These are phyloP conservation scores for Morinoia aosen DNA, from an alignment of 2,888 invertebrate species.

Conservation along the genomic window DNA sequence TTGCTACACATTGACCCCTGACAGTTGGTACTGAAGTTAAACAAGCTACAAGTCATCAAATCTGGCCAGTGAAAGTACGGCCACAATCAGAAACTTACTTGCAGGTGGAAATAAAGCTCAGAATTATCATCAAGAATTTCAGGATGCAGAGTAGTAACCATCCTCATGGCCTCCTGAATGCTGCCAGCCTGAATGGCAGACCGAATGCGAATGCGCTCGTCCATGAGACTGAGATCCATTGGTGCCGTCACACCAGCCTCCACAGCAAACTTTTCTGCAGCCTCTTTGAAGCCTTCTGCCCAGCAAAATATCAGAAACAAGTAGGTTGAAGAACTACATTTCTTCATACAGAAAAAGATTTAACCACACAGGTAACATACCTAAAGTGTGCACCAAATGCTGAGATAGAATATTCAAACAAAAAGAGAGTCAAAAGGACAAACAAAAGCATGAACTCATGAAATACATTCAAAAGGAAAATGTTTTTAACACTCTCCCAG, in stretches of 20 bases:
- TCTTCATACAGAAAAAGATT: neutral
- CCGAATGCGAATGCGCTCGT: conserved; percentile 86
- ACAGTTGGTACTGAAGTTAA: too few relatives aligned
- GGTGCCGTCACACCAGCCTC: conserved; percentile 90
- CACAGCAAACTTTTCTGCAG: conserved; percentile 94
- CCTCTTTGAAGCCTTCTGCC: conserved; percentile 89
- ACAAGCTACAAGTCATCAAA: neutral
- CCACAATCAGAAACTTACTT: conserved; percentile 74
- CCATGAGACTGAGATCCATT: conserved; percentile 86
- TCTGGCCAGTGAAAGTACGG: neutral
- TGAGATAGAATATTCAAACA: neutral
- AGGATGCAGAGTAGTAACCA: conserved; percentile 95
- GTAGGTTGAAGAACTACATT: neutral
- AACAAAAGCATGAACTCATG: too few relatives aligned
- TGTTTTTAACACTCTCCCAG: too few relatives aligned
- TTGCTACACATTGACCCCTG: too few relatives aligned
- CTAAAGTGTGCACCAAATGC: neutral
- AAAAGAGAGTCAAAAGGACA: too few relatives aligned
- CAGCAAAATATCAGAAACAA: conserved; percentile 66
- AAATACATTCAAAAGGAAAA: too few relatives aligned
- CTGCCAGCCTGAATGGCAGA: conserved; percentile 94
- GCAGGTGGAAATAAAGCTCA: conserved; percentile 94
- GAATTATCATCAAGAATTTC: conserved; percentile 95
- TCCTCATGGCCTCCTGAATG: conserved; percentile 91
- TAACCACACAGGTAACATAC: neutral